These are phyloP conservation scores for Lithobates sylvaticus DNA, from an alignment of 2,797 vertebrate species.

Conservation along the genomic window DNA sequence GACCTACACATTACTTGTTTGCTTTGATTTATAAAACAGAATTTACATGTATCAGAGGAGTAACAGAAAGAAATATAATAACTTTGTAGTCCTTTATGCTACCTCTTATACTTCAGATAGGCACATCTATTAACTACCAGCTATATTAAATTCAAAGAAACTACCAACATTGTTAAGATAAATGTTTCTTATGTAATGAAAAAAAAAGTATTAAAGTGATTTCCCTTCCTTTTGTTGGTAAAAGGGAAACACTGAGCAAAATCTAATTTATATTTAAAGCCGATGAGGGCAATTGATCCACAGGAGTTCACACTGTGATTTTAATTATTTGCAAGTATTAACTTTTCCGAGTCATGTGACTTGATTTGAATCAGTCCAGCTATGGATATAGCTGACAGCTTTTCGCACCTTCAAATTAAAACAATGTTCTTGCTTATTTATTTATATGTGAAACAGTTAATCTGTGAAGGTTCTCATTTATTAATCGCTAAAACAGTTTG, in stretches of 20 bases:
- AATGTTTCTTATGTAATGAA: background rate
- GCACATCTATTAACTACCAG: too few species aligned
- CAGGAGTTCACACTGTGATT: conserved; percentile 4
- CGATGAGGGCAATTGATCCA: conserved; percentile 39
- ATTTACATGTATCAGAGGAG: too few species aligned
- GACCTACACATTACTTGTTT: too few species aligned
- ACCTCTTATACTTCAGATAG: too few species aligned
- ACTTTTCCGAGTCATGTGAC: conserved; percentile 13
- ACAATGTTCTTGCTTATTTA: conserved; percentile 17
- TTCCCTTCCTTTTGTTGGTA: background rate
- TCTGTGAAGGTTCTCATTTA: too few species aligned
- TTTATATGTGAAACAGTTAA: background rate
- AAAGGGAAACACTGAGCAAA: background rate
- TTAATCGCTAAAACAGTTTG: too few species aligned
- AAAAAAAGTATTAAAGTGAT: background rate
- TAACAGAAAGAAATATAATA: too few species aligned
- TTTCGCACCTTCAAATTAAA: conserved; percentile 10
- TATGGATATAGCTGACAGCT: background rate
- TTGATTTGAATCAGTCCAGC: conserved; percentile 21
- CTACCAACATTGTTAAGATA: too few species aligned
- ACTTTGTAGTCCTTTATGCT: too few species aligned
- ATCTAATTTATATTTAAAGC: conserved; percentile 15
- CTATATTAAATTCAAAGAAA: too few species aligned
- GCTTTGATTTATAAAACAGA: too few species aligned
- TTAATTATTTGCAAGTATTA: conserved; percentile 20